Percentiles rank a stretch among this genome's conserved stretches.
These are phyloP conservation scores for Xenopus laevis DNA, from an alignment of 2,113 vertebrate genomes.

Conservation along the genomic window DNA sequence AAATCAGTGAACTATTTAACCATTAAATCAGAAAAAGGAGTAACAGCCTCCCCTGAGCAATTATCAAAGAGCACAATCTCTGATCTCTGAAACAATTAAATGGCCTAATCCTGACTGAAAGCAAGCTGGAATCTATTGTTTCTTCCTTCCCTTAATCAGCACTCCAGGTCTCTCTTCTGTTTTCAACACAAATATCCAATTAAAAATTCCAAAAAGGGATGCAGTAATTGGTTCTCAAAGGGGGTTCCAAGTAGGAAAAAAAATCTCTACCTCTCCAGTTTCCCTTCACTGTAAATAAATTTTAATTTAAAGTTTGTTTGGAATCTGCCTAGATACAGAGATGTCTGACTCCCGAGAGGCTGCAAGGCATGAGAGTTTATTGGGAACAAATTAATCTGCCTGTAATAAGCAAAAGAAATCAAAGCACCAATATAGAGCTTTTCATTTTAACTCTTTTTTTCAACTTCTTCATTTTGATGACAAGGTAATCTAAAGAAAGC, in stretches of 20 bases:
- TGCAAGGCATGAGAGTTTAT: neutral
- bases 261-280: neutral
- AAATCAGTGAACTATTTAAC: slow-evolving; percentile 11
- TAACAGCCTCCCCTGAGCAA: slow-evolving; percentile 49
- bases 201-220: slow-evolving; percentile 56
- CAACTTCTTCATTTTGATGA: neutral
- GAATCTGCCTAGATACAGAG: slow-evolving; percentile 25
- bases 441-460: neutral
- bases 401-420: slow-evolving; percentile 29
- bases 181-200: slow-evolving; percentile 66
- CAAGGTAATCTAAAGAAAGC: slow-evolving; percentile 14
- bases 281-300: slow-evolving; percentile 15
- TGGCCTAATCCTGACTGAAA: slow-evolving; percentile 58
- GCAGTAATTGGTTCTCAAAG: slow-evolving; percentile 55
- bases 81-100: slow-evolving; percentile 58
- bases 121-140: slow-evolving; percentile 55
- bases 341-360: slow-evolving; percentile 17
- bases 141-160: slow-evolving; percentile 49
- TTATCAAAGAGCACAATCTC: slow-evolving; percentile 51
- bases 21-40: slow-evolving; percentile 26
- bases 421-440: neutral
- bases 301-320: slow-evolving; percentile 18
- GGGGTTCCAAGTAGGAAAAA: slow-evolving; percentile 37
- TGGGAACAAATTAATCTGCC: neutral
- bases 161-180: slow-evolving; percentile 49